Percentiles rank a stretch among this genome's conserved stretches.
Conservation (phyloP, 2,797 vertebrate genomes). For the Chrysocyon brachyurus region DNA sequence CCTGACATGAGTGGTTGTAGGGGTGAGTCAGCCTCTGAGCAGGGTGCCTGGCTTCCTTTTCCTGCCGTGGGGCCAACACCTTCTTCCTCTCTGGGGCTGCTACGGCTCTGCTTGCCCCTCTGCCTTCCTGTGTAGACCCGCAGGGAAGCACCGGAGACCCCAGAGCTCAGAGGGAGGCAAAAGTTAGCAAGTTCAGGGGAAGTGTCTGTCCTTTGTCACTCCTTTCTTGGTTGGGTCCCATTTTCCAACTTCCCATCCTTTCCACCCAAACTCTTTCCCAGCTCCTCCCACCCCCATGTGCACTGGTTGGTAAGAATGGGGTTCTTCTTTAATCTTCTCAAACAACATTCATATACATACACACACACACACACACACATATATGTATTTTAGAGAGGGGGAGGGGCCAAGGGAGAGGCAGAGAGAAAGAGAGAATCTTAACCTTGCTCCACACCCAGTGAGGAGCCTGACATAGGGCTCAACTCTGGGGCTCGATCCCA, state of each 20-base stretch:
- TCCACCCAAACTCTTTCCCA: background rate
- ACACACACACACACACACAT: too few relatives aligned
- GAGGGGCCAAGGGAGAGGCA: background rate
- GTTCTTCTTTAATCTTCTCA: slow-evolving; percentile 31
- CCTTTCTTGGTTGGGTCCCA: background rate
- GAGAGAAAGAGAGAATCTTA: background rate
- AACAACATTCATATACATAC: background rate
- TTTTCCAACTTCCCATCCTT: background rate
- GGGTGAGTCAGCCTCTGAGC: slow-evolving; percentile 65
- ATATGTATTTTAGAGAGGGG: background rate
- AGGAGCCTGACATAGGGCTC: background rate
- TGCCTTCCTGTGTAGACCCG: background rate
- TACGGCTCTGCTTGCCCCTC: background rate
- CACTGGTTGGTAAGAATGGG: background rate
- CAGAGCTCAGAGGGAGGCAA: background rate
- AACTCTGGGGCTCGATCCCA: background rate
- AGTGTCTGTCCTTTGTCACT: background rate
- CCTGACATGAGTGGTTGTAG: background rate
- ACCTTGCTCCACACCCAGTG: background rate
- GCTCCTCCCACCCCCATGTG: too few relatives aligned
- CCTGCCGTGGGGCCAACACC: slow-evolving; percentile 30
- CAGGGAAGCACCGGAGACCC: slow-evolving; percentile 28
- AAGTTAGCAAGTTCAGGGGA: background rate
- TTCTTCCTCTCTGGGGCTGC: slow-evolving; percentile 34
- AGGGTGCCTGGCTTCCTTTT: slow-evolving; percentile 70